Conservation (phyloP, 2,797 vertebrate genomes). For the Ptychobarbus kaznakovi region DNA sequence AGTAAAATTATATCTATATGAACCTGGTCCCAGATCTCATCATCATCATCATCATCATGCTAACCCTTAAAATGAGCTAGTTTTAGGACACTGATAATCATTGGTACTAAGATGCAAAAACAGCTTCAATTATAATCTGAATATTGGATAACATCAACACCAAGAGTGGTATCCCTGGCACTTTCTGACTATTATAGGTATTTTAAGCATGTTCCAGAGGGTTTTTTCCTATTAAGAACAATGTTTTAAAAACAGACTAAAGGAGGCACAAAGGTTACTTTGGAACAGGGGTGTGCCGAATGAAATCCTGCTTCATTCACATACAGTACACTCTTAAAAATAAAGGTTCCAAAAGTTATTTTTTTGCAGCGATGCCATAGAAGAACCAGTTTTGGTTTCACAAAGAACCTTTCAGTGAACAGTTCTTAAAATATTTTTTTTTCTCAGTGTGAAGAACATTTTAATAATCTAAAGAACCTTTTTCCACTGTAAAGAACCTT, state of each 20-base stretch:
- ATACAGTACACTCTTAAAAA: neutral
- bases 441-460: neutral
- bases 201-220: slow-evolving; percentile 66
- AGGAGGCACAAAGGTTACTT: slow-evolving; percentile 87
- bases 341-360: neutral
- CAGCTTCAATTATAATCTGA: slow-evolving; percentile 70
- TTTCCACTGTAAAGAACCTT: too few relatives aligned
- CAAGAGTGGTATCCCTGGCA: slow-evolving; percentile 70
- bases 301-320: slow-evolving; percentile 48
- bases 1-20: slow-evolving; percentile 79
- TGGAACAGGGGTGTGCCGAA: slow-evolving; percentile 73
- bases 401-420: neutral
- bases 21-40: slow-evolving; percentile 70
- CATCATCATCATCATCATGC: slow-evolving; percentile 60
- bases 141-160: slow-evolving; percentile 69
- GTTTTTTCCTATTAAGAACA: slow-evolving; percentile 72
- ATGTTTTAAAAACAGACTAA: slow-evolving; percentile 78
- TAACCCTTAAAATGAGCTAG: slow-evolving; percentile 78
- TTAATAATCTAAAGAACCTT: neutral
- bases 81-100: slow-evolving; percentile 70
- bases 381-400: neutral
- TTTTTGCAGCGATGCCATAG: too few relatives aligned
- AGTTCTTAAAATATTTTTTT: neutral
- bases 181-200: slow-evolving; percentile 69
- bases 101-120: slow-evolving; percentile 40